Base-by-base conservation (phyloP, 2,888 invertebrate species). In the Scaptomyza polygonia region DNA sequence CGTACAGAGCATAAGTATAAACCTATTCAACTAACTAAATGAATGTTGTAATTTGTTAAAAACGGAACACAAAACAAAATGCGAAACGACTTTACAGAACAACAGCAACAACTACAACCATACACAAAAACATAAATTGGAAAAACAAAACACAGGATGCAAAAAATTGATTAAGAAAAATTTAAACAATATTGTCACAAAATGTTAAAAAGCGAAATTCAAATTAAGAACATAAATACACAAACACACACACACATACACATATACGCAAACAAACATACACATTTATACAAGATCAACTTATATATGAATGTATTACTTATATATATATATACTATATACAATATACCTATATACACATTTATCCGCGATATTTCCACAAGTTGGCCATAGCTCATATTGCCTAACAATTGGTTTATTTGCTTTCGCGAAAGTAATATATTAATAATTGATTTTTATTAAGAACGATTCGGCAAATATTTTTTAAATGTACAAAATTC, bases 41-140 rank as follows among this genome's bases (percentile, higher is more conserved):
- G 48, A 79, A 75, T 81, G 79, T 79, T 84, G 79, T 81, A 84
- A 78, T 29, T 25, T 14, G 14, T 11, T 27, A 7, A 45, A 45
- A 29, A 16, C 4, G 21, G 21, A 21, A 21, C 4, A 30, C 3
- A 16, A 16, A 47, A 30, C 7, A 8, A 12, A 18, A 30, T 6
- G 8, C 30, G 8, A 3, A 1, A 47, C 30, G 16, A 47, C 12
- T 16, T 30, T 16, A 30, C 29, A 47, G 11, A 7, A 45, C 45
- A 29, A 29, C 29, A 45, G 7, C 32, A 34, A 34, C 25, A 14
- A 29, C 12, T 4, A n/a, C n/a, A 34, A 8, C 8, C 32, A 32
- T 12, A 32, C 32, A 12, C 32, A 11, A 30, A 8, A 30, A 30
- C 30, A 9, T n/a, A n/a, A n/a, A n/a, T n/a, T n/a, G n/a, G n/a